Percentiles rank a stretch among this genome's conserved stretches.
Conservation (phyloP, 2,797 vertebrate genomes). For the Chromobotia macracanthus region DNA sequence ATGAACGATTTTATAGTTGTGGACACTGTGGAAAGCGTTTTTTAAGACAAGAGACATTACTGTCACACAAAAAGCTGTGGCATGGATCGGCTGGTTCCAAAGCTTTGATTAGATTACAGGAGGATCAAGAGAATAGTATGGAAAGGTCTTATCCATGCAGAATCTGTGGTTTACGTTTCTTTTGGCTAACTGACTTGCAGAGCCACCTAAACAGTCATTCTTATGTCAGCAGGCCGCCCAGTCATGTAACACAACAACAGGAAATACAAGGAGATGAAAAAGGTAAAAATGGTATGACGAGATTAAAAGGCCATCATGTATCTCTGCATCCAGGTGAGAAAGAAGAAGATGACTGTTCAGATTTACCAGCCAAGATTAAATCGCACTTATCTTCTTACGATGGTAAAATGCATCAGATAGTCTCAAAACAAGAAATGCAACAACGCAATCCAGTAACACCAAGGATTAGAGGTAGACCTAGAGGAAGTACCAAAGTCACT, state of each 20-base stretch:
- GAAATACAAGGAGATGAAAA: conserved; percentile 69
- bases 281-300: conserved; percentile 59
- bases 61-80: conserved; percentile 75
- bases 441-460: conserved; percentile 49
- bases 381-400: conserved; percentile 34
- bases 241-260: conserved; percentile 38
- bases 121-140: conserved; percentile 67
- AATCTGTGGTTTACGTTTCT: conserved; percentile 78
- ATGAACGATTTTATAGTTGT: conserved; percentile 78
- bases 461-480: conserved; percentile 61
- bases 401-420: conserved; percentile 52
- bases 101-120: conserved; percentile 61
- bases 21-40: conserved; percentile 79
- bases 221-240: conserved; percentile 40
- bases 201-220: conserved; percentile 67
- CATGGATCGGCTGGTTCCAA: conserved; percentile 63
- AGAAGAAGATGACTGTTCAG: conserved; percentile 19
- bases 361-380: conserved; percentile 27
- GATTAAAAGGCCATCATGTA: conserved; percentile 77
- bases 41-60: conserved; percentile 74
- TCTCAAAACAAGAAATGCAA: conserved; percentile 53
- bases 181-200: conserved; percentile 83
- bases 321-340: conserved; percentile 59
- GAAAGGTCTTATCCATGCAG: conserved; percentile 78
- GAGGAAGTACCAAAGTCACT: conserved; percentile 64